phyloP scores from a whole-genome alignment of 1,140 invertebrate genomes.

The Drosophila varians region DNA sequence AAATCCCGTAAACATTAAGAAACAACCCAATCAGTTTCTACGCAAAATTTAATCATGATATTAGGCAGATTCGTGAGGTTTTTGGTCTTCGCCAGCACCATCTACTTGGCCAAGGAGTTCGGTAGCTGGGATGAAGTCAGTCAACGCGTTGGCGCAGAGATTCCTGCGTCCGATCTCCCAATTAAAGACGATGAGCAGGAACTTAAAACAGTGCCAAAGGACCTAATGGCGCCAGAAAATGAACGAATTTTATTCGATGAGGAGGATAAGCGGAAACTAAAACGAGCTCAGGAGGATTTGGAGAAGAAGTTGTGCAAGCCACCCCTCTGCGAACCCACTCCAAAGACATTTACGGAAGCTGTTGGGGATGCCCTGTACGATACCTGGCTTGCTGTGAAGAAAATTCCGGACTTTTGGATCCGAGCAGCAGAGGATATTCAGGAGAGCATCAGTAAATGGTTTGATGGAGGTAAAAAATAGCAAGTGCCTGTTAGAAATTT shows the following conservation, averaged over 20 bases:
- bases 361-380: conserved; percentile 44
- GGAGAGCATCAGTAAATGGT: not conserved
- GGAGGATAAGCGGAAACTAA: conserved; percentile 35
- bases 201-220: not conserved
- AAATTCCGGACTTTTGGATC: conserved; percentile 32
- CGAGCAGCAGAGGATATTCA: not conserved
- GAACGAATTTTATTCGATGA: conserved; percentile 7
- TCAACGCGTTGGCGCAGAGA: not conserved
- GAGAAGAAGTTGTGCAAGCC: conserved; percentile 25
- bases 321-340: not conserved
- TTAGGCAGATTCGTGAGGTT: conserved; percentile 29
- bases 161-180: not conserved
- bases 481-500: no score
- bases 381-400: conserved; percentile 16
- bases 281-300: conserved; percentile 35
- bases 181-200: not conserved
- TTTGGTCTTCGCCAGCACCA: conserved; percentile 31
- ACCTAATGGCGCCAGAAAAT: not conserved
- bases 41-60: conserved; percentile 16
- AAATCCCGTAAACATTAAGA: not conserved
- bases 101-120: conserved; percentile 37
- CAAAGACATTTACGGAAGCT: conserved; percentile 30
- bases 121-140: conserved; percentile 23
- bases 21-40: not conserved
- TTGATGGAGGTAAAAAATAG: not conserved